Base-by-base conservation (phyloP, 92 coral and sea anemone species). In the Bergia puertoricense region DNA sequence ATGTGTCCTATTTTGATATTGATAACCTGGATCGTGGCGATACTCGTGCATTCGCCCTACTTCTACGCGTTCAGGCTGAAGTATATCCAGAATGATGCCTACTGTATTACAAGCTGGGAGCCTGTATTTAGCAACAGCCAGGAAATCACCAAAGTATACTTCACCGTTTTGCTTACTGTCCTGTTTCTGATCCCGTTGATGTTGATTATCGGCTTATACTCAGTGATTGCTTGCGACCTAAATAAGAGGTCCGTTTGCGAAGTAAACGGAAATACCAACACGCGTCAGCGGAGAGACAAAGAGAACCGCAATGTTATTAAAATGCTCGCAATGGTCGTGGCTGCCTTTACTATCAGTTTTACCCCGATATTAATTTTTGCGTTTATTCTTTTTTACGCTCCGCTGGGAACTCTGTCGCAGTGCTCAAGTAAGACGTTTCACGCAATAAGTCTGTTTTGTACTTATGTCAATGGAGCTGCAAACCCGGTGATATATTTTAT, bases 161-260 rank as follows among this genome's bases (percentile, higher is more conserved):
- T 48, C 3, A 84, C 77, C 11, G 14, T 84, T 45, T 71, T 72
- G 23, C 68, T 71, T 5, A 84, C 44, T 9, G 66, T 54, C 44
- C 23, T 84, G 44, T 45, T 48, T 48, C 67, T 51, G 44, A 38
- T 72, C 2, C 87, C 87, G 36, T 54, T 69, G 62, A 54, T 51
- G 0, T 40, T 69, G 0, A 71, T 84, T 37, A 23, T 50, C 9
- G 74, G 51, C 15, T 51, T 84, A 37, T 84, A 84, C 22, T 84
- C 87, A 4, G 78, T 84, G 44, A 71, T 84, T 54, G 87, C 87
- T n/a, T 84, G 72, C 87, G 87, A 84, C 56, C 68, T 84, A 36
- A 50, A n/a, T 20, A 84, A 84, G 46, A 30, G 77, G 8, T 84
- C 87, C 0, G 40, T 37, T 39, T 39, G 66, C 30, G 36, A 72